Conservation (phyloP, 2,888 invertebrate genomes). For the Drosophila hawaiiensis region DNA sequence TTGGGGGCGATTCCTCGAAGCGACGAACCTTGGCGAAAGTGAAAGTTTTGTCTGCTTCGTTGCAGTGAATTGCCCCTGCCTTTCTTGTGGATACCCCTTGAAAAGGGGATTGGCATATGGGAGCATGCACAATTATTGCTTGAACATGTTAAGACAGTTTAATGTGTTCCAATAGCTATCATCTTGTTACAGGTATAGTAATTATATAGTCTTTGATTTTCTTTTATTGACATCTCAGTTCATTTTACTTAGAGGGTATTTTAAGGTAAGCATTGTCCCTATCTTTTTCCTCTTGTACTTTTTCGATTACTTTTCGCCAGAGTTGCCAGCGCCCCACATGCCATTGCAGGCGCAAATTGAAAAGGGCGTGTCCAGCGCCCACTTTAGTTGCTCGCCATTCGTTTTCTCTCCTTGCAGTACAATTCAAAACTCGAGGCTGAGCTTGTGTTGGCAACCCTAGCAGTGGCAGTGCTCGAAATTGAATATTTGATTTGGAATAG, state of each 20-base stretch:
- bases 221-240: neutral
- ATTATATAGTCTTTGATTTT: neutral
- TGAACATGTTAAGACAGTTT: neutral
- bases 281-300: neutral
- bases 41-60: conserved; percentile 56
- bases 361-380: conserved; percentile 35
- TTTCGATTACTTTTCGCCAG: conserved; percentile 38
- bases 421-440: neutral
- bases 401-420: neutral
- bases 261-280: neutral
- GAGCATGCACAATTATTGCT: neutral
- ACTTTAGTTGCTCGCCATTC: neutral
- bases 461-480: conserved; percentile 42
- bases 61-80: conserved; percentile 23
- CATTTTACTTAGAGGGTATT: neutral
- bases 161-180: neutral
- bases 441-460: conserved; percentile 13
- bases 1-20: conserved; percentile 7
- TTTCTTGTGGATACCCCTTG: conserved; percentile 30
- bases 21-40: conserved; percentile 21
- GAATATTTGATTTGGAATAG: conserved; percentile 68
- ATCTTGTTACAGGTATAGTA: neutral
- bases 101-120: neutral
- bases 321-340: conserved; percentile 35
- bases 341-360: conserved; percentile 30